Evolutionary conservation across 2,888 invertebrate species (phyloP), one percentile per base, ranked within the genome.

Genomic region (Pocota personata): DNA sequence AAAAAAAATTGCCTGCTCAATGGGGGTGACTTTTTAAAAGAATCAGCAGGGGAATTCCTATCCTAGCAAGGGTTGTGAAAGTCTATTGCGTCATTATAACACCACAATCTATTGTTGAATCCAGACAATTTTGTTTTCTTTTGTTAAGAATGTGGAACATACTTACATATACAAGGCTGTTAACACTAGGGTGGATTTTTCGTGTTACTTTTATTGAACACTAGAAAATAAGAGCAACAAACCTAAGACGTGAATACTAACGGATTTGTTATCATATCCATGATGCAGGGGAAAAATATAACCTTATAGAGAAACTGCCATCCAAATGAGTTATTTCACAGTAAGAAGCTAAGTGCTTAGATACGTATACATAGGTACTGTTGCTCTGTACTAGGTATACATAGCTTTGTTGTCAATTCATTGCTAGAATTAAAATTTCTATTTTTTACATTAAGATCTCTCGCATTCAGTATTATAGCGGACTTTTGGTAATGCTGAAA

Each of bases 31-130:
- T 67, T 12, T 24, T 7, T 37, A 19, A 40, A 64, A 14, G 32
- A 48, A 64, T n/a, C 64, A 64, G 48, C 64, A 64, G 43, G 64
- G 64, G 64, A 64, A 64, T 64, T 64, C 32, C 48, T 12, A 27
- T 52, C 32, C 48, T 12, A 27, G 40, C 37, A 27, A 67, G 40
- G 67, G 52, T 52, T 67, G n/a, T n/a, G 37, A 10, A 67, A 52
- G 37, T 12, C 24, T 24, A 52, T 67, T 67, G 67, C 67, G 35
- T 50, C 37, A 52, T 40, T 67, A n/a, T n/a, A 67, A 67, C 50
- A 27, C 67, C 57, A 35, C 57, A 57, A 19, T 16, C 52, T 27
- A 40, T 52, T 52, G 50, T 67, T 67, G 67, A 50, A 67, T 52
- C 52, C 37, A 52, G 37, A 52, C 37, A 19, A n/a, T 58, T 19